phyloP scores from a whole-genome alignment of 2,888 invertebrate genomes.

The Eilema depressum region DNA sequence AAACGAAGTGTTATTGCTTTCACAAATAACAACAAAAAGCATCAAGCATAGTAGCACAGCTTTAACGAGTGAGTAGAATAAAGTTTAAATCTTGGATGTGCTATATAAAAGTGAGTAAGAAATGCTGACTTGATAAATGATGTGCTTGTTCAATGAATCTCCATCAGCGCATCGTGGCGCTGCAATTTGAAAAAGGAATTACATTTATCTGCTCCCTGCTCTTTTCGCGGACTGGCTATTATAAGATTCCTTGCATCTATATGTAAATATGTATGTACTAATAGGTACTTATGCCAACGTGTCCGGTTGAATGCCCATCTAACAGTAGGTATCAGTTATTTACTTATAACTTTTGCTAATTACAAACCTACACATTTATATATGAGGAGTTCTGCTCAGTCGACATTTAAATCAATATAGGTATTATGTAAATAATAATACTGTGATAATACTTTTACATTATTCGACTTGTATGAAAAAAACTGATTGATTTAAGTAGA shows the following conservation, averaged over 20 bases:
- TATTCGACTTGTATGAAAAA: not conserved
- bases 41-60: constrained; percentile 65
- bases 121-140: constrained; percentile 81
- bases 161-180: constrained; percentile 73
- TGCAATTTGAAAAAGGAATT: constrained; percentile 77
- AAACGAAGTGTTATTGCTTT: constrained; percentile 39
- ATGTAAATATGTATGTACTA: constrained; percentile 18
- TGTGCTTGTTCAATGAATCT: constrained; percentile 79
- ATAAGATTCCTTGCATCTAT: constrained; percentile 49
- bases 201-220: constrained; percentile 64
- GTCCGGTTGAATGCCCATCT: not conserved
- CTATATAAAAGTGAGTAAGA: constrained; percentile 73
- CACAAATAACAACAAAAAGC: constrained; percentile 63
- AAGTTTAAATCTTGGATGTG: constrained; percentile 71
- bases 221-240: constrained; percentile 56
- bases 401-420: not conserved
- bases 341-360: too few species aligned
- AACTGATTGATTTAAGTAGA: not conserved
- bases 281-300: constrained; percentile 22
- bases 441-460: not conserved
- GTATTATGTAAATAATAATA: not conserved
- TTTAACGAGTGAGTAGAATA: constrained; percentile 67
- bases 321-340: not conserved
- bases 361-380: too few species aligned
- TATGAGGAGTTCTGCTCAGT: not conserved